Percentiles rank a stretch among this genome's conserved stretches.
These are phyloP conservation scores for Hydrolagus affinis DNA, from an alignment of 2,113 vertebrate genomes.

Conservation along the genomic window DNA sequence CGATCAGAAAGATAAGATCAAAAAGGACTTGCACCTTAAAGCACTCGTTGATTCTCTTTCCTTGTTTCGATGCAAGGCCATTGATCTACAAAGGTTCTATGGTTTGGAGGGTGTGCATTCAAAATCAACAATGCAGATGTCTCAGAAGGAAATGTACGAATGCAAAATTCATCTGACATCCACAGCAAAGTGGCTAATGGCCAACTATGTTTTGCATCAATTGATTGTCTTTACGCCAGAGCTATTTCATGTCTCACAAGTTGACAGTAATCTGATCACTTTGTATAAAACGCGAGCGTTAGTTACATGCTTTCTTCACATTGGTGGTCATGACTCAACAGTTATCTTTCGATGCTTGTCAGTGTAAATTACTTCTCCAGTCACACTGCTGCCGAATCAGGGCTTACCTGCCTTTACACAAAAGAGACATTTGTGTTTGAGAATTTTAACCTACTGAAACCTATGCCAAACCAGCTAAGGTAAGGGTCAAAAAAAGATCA, in stretches of 20 bases:
- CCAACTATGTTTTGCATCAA: background rate
- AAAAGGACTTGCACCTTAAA: slow-evolving; percentile 21
- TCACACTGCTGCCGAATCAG: slow-evolving; percentile 14
- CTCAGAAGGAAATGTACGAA: background rate
- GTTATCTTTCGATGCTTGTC: slow-evolving; percentile 26
- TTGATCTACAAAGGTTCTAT: background rate
- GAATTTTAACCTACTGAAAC: background rate
- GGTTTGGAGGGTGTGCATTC: background rate
- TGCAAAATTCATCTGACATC: background rate
- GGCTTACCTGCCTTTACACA: background rate
- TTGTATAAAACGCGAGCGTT: background rate
- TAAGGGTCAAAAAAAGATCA: slow-evolving; percentile 27
- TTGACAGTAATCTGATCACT: background rate
- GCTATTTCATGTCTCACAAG: background rate
- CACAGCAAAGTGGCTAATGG: background rate
- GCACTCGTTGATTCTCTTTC: slow-evolving; percentile 3
- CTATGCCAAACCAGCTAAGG: background rate
- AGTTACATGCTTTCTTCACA: background rate
- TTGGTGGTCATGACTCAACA: background rate
- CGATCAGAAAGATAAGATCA: slow-evolving; percentile 27
- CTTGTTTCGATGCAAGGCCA: slow-evolving; percentile 1
- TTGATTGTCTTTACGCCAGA: background rate
- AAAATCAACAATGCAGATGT: background rate
- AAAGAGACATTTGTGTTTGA: slow-evolving; percentile 9
- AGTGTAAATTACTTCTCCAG: slow-evolving; percentile 23